Evolutionary conservation across 2,797 vertebrate genomes (phyloP).

Genomic region (Coregonus ussuriensis): DNA sequence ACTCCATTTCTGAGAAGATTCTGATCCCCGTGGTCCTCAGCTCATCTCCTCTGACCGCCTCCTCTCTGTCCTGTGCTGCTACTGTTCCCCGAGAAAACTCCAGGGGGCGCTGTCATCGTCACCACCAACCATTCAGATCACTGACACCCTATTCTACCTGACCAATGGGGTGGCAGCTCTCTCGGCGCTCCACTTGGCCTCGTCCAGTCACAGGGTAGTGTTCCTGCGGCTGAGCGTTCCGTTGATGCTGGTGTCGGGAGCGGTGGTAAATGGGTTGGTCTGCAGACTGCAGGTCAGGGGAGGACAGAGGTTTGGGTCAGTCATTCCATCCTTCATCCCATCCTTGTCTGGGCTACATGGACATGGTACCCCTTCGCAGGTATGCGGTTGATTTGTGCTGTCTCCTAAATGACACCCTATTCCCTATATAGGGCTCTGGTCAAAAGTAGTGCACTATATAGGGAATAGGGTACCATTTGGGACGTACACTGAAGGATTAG

Average conservation of each 20-base stretch:
- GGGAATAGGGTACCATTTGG: too few species aligned
- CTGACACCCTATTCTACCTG: constrained; percentile 84
- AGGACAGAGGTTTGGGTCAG: constrained; percentile 75
- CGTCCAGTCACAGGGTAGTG: constrained; percentile 13
- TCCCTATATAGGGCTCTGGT: too few species aligned
- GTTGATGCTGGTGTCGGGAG: constrained; percentile 83
- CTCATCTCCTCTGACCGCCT: constrained; percentile 72
- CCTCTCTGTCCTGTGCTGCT: constrained; percentile 47
- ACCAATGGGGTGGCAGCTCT: constrained; percentile 83
- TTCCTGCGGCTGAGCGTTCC: constrained; percentile 79
- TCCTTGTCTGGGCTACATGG: constrained; percentile 84
- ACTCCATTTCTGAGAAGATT: constrained; percentile 86
- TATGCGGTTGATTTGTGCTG: constrained; percentile 44
- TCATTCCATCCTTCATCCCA: constrained; percentile 78
- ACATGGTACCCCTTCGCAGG: constrained; percentile 87
- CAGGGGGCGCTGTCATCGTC: constrained; percentile 3
- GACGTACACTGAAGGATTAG: too few species aligned
- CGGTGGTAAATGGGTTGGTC: constrained; percentile 78
- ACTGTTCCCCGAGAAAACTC: constrained; percentile 19
- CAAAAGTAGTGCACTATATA: too few species aligned
- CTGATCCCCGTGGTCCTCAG: constrained; percentile 82
- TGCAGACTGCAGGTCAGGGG: constrained; percentile 79
- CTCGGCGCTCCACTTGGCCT: constrained; percentile 72
- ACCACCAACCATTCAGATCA: constrained; percentile 49
- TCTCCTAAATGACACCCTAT: background rate